Percentiles rank a stretch among this genome's conserved stretches.
Conservation (phyloP, 2,888 invertebrate genomes). For the Melikaiella ostensackeni region DNA sequence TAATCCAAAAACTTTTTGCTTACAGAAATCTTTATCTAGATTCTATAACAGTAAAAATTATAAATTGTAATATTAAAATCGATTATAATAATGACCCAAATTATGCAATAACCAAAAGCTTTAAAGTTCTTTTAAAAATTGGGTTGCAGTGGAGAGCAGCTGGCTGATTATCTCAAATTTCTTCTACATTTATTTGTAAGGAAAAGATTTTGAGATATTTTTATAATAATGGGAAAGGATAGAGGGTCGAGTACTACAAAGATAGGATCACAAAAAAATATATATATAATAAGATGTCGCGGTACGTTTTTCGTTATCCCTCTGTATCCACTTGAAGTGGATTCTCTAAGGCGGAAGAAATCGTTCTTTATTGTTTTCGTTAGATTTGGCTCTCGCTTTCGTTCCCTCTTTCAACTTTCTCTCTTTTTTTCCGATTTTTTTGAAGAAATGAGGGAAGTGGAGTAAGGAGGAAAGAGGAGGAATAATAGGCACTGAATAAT, state of each 20-base stretch:
- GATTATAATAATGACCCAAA: too few species aligned
- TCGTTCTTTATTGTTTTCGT: slow-evolving; percentile 75
- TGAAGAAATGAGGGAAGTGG: slow-evolving; percentile 48
- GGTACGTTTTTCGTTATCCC: slow-evolving; percentile 18
- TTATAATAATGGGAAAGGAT: background rate
- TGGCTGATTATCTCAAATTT: background rate
- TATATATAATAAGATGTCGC: slow-evolving; percentile 21
- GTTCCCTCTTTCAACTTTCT: slow-evolving; percentile 51
- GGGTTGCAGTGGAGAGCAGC: too few species aligned
- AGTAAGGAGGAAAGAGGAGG: slow-evolving; percentile 49
- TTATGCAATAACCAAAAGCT: too few species aligned
- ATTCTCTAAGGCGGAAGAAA: slow-evolving; percentile 66
- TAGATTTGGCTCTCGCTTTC: slow-evolving; percentile 60
- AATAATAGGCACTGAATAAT: slow-evolving; percentile 64
- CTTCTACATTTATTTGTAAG: background rate
- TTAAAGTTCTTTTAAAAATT: too few species aligned
- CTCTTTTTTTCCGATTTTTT: slow-evolving; percentile 51
- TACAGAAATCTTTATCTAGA: too few species aligned
- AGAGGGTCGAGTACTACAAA: background rate
- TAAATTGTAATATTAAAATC: too few species aligned
- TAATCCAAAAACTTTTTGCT: too few species aligned
- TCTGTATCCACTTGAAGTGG: slow-evolving; percentile 40
- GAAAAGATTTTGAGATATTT: background rate
- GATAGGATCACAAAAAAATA: slow-evolving; percentile 13
- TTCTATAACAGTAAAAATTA: too few species aligned